Evolutionary conservation across 2,113 vertebrate species (phyloP), one percentile per base, ranked within the genome.

Genomic region (Onychostoma macrolepis): DNA sequence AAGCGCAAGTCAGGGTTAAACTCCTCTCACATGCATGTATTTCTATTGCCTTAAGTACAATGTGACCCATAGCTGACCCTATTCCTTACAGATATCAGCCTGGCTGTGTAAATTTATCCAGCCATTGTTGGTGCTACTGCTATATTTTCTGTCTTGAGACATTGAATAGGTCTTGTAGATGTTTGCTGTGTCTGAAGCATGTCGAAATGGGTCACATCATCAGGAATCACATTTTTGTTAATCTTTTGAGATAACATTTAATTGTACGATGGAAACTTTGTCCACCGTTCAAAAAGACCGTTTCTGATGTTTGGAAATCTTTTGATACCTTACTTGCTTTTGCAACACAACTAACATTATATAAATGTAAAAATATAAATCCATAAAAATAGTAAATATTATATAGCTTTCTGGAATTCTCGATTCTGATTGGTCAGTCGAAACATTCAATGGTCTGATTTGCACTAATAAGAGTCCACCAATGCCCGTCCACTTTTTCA

Each of bases 51-150:
- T 50, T 78, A 28, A 69, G 74, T 50, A 74, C 48, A 88, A 76
- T 48, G n/a, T 76, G 83, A 82, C 67, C 84, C 87, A 26, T 28
- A 82, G 6, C 67, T 74, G 69, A 84, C 83, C 24, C 83, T 13
- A 36, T n/a, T 83, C 65, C 38, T 33, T 36, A 36, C 43, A 17
- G 30, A 74, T 72, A 75, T 75, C 67, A 75, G 48, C 43, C 30
- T 10, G 69, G 30, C 69, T 84, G 11, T 56, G 65, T 56, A 84
- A 26, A 84, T 74, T 5, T 12, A 21, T 30, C 2, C 4, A 6
- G 11, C 15, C 19, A 69, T 69, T 83, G 63, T 50, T 7, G 24
- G 6, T 26, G 82, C 45, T 33, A 33, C 65, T 13, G 26, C 41
- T 58, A 30, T 28, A 15, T 10, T 28, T 48, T 77, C 43, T 28